Conservation (phyloP, 2,113 vertebrate genomes). For the Numida meleagris region DNA sequence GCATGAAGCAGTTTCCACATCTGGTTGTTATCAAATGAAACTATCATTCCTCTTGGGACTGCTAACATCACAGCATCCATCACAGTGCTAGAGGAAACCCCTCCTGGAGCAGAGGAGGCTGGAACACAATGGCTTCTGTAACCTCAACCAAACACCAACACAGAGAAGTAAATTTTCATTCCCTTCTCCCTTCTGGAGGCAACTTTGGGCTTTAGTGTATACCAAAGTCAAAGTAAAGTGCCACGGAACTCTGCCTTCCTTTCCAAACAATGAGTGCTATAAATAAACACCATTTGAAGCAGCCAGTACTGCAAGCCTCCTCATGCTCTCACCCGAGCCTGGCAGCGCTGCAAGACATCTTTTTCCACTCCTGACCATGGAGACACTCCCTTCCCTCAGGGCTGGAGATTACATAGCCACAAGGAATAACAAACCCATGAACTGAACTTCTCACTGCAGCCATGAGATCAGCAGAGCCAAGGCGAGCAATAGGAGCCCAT, state of each 20-base stretch:
- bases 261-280: background rate
- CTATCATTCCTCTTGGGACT: background rate
- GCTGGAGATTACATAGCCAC: background rate
- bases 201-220: background rate
- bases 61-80: background rate
- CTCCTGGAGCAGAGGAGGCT: accelerated
- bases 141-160: background rate
- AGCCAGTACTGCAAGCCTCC: background rate
- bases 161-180: background rate
- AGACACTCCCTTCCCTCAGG: background rate
- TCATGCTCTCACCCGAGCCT: background rate
- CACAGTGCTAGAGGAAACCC: background rate
- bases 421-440: accelerated
- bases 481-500: background rate
- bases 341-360: background rate
- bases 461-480: accelerated
- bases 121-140: background rate
- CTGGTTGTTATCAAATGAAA: background rate
- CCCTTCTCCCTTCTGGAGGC: background rate
- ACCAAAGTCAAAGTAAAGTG: background rate
- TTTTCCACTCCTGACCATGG: background rate
- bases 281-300: background rate
- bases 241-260: background rate
- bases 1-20: background rate
- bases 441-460: background rate